Percentiles rank a stretch among this genome's conserved stretches.
Conservation (phyloP, 1,140 invertebrate genomes). For the Drosophila repletoides region DNA sequence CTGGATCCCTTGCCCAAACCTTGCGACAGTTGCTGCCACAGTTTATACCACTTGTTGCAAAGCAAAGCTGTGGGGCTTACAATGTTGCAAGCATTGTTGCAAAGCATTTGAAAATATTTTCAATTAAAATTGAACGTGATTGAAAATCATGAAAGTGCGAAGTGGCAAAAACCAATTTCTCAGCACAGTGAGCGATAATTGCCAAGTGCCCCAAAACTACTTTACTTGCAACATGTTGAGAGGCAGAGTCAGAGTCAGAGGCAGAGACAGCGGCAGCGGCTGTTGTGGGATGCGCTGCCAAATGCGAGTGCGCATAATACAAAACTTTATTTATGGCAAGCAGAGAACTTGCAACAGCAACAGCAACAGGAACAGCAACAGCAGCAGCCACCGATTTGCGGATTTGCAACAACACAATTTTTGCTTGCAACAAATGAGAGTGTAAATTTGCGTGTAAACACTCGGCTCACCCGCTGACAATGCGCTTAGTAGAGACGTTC, state of each 20-base stretch:
- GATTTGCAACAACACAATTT: constrained; percentile 64
- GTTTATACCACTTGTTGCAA: background rate
- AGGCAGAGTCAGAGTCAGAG: background rate
- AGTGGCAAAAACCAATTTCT: constrained; percentile 81
- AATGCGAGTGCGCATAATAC: constrained; percentile 72
- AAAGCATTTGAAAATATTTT: constrained; percentile 62
- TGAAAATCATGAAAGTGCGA: constrained; percentile 80
- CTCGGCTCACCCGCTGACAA: constrained; percentile 81
- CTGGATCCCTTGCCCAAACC: no score
- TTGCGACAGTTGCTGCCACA: no score
- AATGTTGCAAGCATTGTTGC: constrained; percentile 14
- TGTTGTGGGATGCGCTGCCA: constrained; percentile 79
- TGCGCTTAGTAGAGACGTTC: constrained; percentile 41
- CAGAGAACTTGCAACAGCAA: constrained; percentile 51
- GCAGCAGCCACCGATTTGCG: constrained; percentile 56
- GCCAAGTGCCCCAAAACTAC: constrained; percentile 40
- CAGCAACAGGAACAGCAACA: constrained; percentile 12
- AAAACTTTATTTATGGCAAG: constrained; percentile 76
- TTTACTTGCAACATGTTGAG: background rate
- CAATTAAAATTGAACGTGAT: constrained; percentile 81
- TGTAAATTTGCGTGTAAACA: constrained; percentile 83
- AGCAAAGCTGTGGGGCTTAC: background rate
- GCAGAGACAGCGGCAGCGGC: constrained; percentile 4
- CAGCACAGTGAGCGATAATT: constrained; percentile 79
- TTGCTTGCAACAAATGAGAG: constrained; percentile 80